Base-by-base conservation (phyloP, 2,888 invertebrate species). In the Lordiphosa andalusiaca region DNA sequence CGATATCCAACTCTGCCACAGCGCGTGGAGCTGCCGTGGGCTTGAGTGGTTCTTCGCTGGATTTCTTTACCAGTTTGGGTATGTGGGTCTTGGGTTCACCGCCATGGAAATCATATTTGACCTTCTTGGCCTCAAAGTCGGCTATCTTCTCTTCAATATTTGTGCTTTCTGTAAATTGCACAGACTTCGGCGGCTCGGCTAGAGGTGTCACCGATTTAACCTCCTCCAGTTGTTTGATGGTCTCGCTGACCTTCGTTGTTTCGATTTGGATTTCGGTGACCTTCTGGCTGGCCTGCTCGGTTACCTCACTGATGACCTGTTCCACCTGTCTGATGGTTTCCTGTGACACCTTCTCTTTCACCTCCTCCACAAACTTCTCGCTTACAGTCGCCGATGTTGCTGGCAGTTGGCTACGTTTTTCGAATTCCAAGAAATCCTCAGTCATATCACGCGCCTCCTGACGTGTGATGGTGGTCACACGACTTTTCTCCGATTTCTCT, bases 361-460 rank as follows among this genome's bases (percentile, higher is more conserved):
- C 48, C 56, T 86, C 86, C 37, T 85, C 82, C 1, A 71, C 71
- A 25, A 86, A 85, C 47, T 84, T 87, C 23, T 87, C 84, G 10
- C 71, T 69, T 30, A 72, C 54, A 2, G 78, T 78, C 4, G 69
- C 58, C 35, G 68, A 57, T 12, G 73, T 55, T 21, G 68, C 58
- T 12, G 87, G 78, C 3, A 87, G 56, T 50, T 87, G 88, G 38
- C 67, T 81, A 13, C 80, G 73, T 49, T 86, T 78, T 44, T 88
- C 87, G 9, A 76, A 73, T 47, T 84, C 84, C 36, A 87, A 59
- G 53, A 87, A 87, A 54, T 88, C 88, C 50, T 88, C 85, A 10
- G 88, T 88, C 19, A 88, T 67, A 56, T 88, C 85, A 19, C 75
- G 80, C 0, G 87, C 77, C 46, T 86, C 85, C 42, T 88, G 78